Base-by-base conservation (phyloP, 1,140 invertebrate genomes). In the Magallana ariakensis region DNA sequence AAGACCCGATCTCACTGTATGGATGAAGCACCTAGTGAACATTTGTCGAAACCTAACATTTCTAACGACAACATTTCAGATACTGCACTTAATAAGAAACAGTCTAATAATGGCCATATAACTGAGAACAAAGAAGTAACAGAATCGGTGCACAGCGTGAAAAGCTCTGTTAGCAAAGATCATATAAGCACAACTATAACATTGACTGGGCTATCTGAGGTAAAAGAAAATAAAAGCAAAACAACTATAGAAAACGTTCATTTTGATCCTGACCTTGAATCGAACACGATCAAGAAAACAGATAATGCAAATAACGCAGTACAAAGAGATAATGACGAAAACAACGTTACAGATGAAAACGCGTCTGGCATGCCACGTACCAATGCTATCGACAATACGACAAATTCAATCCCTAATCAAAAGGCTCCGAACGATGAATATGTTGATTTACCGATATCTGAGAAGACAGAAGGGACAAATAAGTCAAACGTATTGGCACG, bases 381-480 rank as follows among this genome's bases (percentile, higher is more conserved):
- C 66, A 75, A 33, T 26, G 22, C 19, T 75, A 75, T 75, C 66
- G 66, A 75, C 66, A 75, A 75, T 75, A 75, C 66, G 66, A 75
- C 66, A 75, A 75, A 75, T 75, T 22, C 66, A 75, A 75, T 33
- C 66, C 66, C 13, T 26, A 26, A 8, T 13, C 19, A 75, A 33
- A 13, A 75, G 66, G 22, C 66, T 22, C 22, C 8, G 19, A 26
- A 75, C 66, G 66, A 75, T 75, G 33, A 26, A 75, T 75, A 75
- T 75, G 66, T 75, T 75, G 66, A 75, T 75, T 75, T 75, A 75
- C 19, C 22, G 66, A 75, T 75, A 75, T 75, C 66, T 10, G 66
- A 75, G 66, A 75, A 75, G 66, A 26, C 66, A 26, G 66, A 26
- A 13, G 66, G 33, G 66, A 75, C 66, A 19, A 33, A 75, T 75